A percentile compares a stretch with the other conserved stretches of the same genome.
phyloP scores from a whole-genome alignment of 1,140 invertebrate species.

The Lordiphosa collinella region DNA sequence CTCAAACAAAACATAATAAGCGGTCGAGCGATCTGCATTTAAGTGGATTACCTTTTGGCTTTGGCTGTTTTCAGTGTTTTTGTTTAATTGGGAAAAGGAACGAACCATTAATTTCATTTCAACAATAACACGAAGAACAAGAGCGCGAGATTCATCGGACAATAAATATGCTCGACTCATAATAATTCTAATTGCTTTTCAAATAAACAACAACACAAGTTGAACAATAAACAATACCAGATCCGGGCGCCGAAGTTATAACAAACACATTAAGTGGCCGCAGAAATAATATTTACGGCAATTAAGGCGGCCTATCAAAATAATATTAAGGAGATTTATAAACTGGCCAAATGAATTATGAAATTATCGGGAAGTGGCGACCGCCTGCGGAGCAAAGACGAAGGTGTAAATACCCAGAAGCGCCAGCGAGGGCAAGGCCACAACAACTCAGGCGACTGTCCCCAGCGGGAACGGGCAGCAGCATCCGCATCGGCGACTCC shows the following conservation, averaged over 20 bases:
- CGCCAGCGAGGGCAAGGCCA: conserved; percentile 32
- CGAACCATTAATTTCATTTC: conserved; percentile 35
- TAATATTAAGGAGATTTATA: conserved; percentile 79
- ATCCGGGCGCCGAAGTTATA: conserved; percentile 20
- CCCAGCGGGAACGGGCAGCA: conserved; percentile 30
- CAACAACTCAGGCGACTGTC: background rate
- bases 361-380: conserved; percentile 45
- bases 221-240: conserved; percentile 54
- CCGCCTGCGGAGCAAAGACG: conserved; percentile 37
- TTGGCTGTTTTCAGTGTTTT: conserved; percentile 3
- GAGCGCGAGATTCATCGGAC: conserved; percentile 20
- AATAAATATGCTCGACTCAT: conserved; percentile 70
- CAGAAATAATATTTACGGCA: conserved; percentile 74
- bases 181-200: conserved; percentile 77
- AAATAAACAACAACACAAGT: conserved; percentile 66
- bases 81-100: conserved; percentile 36
- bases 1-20: conserved; percentile 12
- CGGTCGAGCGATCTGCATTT: conserved; percentile 10
- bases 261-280: conserved; percentile 42
- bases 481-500: conserved; percentile 4
- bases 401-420: conserved; percentile 68
- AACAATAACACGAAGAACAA: conserved; percentile 29
- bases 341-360: conserved; percentile 57
- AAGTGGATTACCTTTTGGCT: conserved; percentile 11
- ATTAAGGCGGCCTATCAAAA: conserved; percentile 72